These are phyloP conservation scores for Leucosticte australis DNA, from an alignment of 2,113 vertebrate species.

Conservation along the genomic window DNA sequence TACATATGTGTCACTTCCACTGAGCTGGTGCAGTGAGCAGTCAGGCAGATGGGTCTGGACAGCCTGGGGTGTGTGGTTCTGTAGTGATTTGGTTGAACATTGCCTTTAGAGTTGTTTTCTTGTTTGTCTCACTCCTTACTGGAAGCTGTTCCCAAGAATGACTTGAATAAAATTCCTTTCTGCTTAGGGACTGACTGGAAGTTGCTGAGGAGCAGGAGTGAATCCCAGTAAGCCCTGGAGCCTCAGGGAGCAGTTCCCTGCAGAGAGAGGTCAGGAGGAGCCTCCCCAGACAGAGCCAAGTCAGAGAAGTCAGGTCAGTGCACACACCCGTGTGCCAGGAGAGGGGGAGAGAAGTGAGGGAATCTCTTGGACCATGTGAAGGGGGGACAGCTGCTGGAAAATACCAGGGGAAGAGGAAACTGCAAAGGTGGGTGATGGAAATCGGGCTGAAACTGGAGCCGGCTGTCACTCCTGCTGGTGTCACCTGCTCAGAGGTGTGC, in stretches of 20 bases:
- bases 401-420: neutral
- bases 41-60: neutral
- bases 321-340: neutral
- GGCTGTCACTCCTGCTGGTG: rapidly evolving
- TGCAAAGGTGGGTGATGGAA: neutral
- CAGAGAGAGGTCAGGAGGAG: neutral
- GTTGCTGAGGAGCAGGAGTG: neutral
- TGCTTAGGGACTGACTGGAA: neutral
- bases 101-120: neutral
- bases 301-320: neutral
- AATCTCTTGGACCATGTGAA: neutral
- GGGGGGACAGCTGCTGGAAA: neutral
- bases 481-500: neutral
- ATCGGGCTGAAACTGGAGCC: neutral
- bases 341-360: neutral
- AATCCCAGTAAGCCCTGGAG: neutral
- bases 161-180: neutral
- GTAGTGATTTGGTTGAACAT: neutral
- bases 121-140: neutral
- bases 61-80: neutral
- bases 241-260: neutral
- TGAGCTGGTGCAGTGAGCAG: neutral
- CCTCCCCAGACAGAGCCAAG: neutral
- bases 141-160: neutral
- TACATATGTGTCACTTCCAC: neutral